Evolutionary conservation across 2,113 vertebrate genomes (phyloP).

Genomic region (Ptyas mucosa): DNA sequence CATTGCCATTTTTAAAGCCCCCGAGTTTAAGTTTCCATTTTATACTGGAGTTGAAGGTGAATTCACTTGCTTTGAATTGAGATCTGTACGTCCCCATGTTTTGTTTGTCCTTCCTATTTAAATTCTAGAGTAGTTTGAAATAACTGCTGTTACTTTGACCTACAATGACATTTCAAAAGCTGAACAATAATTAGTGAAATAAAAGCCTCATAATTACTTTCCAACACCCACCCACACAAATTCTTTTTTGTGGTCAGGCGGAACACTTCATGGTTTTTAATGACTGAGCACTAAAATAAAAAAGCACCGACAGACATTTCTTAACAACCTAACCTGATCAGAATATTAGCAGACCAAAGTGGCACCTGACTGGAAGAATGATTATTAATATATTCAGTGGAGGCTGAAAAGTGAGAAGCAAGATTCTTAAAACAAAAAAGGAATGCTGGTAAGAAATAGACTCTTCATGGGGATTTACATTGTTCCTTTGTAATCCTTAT

Average conservation of each 20-base stretch:
- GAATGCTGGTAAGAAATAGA: accelerated
- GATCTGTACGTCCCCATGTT: constrained; percentile 3
- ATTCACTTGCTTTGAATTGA: constrained; percentile 41
- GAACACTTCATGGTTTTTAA: constrained; percentile 49
- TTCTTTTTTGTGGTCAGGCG: constrained; percentile 35
- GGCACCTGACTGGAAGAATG: constrained; percentile 29
- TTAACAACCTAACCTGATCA: constrained; percentile 32
- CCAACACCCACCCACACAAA: constrained; percentile 56
- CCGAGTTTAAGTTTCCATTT: constrained; percentile 37
- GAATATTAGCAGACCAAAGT: constrained; percentile 13
- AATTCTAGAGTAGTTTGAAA: constrained; percentile 60
- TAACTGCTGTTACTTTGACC: constrained; percentile 62
- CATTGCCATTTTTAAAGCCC: constrained; percentile 4
- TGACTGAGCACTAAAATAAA: constrained; percentile 47
- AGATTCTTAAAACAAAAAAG: constrained; percentile 6
- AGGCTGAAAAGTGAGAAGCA: not conserved
- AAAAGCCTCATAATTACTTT: constrained; percentile 64
- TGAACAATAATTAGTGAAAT: constrained; percentile 71
- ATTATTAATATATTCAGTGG: constrained; percentile 34
- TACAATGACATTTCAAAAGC: constrained; percentile 66
- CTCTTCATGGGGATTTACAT: not conserved
- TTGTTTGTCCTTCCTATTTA: constrained; percentile 51
- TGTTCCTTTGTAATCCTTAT: accelerated
- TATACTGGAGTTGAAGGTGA: constrained; percentile 27
- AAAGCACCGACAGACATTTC: constrained; percentile 37